Evolutionary conservation across 2,888 invertebrate genomes (phyloP), one percentile per base, ranked within the genome.

Genomic region (Siphlonurus alternatus): DNA sequence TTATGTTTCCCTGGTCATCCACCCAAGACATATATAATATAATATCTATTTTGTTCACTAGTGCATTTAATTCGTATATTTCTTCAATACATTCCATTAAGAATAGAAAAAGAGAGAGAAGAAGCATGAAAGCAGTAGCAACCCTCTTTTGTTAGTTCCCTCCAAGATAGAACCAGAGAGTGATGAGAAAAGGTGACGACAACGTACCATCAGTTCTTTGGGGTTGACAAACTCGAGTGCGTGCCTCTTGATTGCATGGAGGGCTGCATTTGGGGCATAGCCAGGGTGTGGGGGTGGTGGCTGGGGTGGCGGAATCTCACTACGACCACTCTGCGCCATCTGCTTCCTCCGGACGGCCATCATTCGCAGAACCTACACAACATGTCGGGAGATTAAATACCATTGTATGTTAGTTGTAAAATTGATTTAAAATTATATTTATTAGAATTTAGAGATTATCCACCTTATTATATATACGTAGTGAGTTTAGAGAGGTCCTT

Each of bases 181-280:
- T n/a, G n/a, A n/a, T n/a, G n/a, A n/a, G n/a, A n/a, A n/a, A 38
- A 10, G 38, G 15, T 38, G 5, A 10, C 38, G 5, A 38, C 5
- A 10, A 20, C 72, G 77, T 76, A 91, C 91, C 85, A 92, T 88
- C 25, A 93, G 79, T 73, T 95, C 94, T 72, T 93, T 88, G 1
- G 90, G 88, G 77, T 92, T 92, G 69, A 92, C 85, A 76, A 89
- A 90, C 70, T 93, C 93, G 23, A 90, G 82, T 7, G 96, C 92
- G 75, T 98, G 98, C 69, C 98, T 85, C 74, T 94, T 90, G 66
- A 99, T 94, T 0, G 99, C 99, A 70, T 97, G 95, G 68, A 94
- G 82, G 2, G 99, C 99, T 15, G 99, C 98, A 74, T 96, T 94
- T 2, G 89, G 91, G 60, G 90, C 93, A 74, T 95, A 95, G 15